A percentile compares a stretch with the other conserved stretches of the same genome.
Evolutionary conservation across 2,113 vertebrate genomes (phyloP).

Genomic region (Suncus etruscus): DNA sequence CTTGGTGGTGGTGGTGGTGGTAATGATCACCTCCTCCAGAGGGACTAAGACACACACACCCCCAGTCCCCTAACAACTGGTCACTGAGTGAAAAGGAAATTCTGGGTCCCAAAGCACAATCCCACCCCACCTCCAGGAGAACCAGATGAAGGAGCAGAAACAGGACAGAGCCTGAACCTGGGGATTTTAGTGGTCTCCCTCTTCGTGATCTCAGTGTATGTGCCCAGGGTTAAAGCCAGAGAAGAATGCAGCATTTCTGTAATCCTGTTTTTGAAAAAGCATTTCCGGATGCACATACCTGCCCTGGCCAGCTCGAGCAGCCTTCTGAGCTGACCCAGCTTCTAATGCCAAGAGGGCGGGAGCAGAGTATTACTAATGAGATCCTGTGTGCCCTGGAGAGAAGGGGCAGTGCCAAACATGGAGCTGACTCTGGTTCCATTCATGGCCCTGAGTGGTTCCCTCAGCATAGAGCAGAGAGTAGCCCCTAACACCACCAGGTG

Average conservation of each 20-base stretch:
- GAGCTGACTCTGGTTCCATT: too few species aligned
- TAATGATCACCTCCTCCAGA: not conserved
- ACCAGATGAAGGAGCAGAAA: not conserved
- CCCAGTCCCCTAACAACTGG: not conserved
- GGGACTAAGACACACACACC: not conserved
- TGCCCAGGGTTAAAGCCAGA: not conserved
- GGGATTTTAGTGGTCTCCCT: not conserved
- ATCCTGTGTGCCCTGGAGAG: too few species aligned
- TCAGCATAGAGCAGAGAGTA: too few species aligned
- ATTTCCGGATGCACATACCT: not conserved
- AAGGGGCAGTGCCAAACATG: too few species aligned
- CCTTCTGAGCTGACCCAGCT: not conserved
- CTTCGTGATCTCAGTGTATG: not conserved
- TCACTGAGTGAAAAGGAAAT: not conserved
- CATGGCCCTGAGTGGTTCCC: too few species aligned
- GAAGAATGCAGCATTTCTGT: not conserved
- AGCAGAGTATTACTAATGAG: not conserved
- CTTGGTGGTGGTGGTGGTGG: not conserved
- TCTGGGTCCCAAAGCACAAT: not conserved
- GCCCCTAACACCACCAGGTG: too few species aligned
- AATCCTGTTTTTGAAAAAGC: slow-evolving; percentile 14
- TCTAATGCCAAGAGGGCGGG: not conserved
- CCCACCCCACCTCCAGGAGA: not conserved
- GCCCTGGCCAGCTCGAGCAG: not conserved
- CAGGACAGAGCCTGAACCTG: not conserved